These are phyloP conservation scores for Apodemus sylvaticus DNA, from an alignment of 2,113 vertebrate genomes.

Conservation along the genomic window DNA sequence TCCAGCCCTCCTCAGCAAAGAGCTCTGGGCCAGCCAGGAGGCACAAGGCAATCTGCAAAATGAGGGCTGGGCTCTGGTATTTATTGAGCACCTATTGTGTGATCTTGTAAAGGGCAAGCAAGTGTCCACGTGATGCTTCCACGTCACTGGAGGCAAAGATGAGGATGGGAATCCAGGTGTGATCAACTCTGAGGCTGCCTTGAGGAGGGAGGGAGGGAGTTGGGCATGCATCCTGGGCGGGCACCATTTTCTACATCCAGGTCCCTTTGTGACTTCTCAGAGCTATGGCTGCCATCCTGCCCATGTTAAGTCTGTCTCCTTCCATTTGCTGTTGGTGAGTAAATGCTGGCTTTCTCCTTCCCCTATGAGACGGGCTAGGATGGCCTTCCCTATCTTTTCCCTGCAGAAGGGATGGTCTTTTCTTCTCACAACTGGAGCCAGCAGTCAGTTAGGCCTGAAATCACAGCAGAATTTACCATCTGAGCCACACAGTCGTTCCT, in stretches of 20 bases:
- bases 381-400: neutral
- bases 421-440: neutral
- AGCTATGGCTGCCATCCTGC: no score
- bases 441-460: constrained; percentile 13
- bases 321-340: neutral
- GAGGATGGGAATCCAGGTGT: neutral
- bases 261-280: neutral
- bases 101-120: neutral
- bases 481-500: neutral
- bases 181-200: neutral
- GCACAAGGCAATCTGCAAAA: neutral
- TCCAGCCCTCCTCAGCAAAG: neutral
- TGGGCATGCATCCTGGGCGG: fast-evolving
- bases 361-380: neutral
- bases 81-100: neutral
- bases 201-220: neutral
- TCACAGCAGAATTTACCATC: constrained; percentile 52
- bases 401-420: neutral
- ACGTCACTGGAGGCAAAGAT: neutral
- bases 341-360: neutral
- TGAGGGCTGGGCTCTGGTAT: fast-evolving
- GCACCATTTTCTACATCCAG: neutral
- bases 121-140: fast-evolving
- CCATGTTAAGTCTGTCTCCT: neutral
- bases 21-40: neutral